Conservation (phyloP, 2,113 vertebrate genomes). For the Galeopterus variegatus region DNA sequence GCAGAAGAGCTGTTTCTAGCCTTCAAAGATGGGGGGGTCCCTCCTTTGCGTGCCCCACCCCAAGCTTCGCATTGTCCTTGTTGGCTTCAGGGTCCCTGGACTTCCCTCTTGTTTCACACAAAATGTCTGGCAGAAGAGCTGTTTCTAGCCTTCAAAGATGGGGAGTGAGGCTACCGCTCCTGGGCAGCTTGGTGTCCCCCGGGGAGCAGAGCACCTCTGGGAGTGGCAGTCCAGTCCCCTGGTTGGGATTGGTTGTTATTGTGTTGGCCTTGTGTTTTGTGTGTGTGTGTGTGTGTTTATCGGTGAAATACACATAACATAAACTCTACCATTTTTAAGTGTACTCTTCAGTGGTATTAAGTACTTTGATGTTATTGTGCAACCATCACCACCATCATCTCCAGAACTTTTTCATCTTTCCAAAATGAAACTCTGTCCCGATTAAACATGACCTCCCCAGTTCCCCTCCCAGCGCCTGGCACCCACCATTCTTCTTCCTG, state of each 20-base stretch:
- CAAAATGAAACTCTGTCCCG: not conserved
- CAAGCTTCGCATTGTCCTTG: rapidly evolving
- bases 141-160: not conserved
- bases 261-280: not conserved
- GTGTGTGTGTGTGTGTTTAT: not conserved
- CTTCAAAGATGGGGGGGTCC: not conserved
- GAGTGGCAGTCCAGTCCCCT: rapidly evolving
- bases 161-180: not conserved
- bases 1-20: not conserved
- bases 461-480: too few species aligned
- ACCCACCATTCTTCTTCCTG: not conserved
- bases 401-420: not conserved
- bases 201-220: rapidly evolving
- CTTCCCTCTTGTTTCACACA: not conserved
- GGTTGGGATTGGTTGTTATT: rapidly evolving
- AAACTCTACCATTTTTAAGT: rapidly evolving
- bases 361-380: rapidly evolving
- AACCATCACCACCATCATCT: rapidly evolving
- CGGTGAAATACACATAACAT: rapidly evolving
- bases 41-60: not conserved
- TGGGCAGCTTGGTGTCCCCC: not conserved
- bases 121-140: not conserved
- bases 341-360: rapidly evolving
- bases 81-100: not conserved
- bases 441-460: rapidly evolving